Base-by-base conservation (phyloP, 2,113 vertebrate genomes). In the Rhynchopsitta pachyrhyncha region DNA sequence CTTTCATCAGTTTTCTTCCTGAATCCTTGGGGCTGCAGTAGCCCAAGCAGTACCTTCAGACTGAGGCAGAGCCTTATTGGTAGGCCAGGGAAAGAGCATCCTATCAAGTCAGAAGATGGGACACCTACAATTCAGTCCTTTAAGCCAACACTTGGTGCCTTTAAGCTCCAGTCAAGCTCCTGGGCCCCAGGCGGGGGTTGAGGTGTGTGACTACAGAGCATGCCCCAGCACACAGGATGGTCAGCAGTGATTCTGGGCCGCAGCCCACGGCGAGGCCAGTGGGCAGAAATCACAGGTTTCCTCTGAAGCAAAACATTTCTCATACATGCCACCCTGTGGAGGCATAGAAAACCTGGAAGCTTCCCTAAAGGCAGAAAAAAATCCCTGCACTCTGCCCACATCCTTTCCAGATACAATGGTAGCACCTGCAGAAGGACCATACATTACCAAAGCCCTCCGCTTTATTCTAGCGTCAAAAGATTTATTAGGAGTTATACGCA, bases 281-380 rank as follows among this genome's bases (percentile, higher is more conserved):
- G 4, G 35, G 27, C 28, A 91, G 49, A 88, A 57, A 62, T 4
- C 3, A 10, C 42, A 24, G 13, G 22, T 53, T 77, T 70, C 37
- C 52, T 76, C 75, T 2, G 18, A 49, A 76, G 63, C 37, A 18
- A 39, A 41, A 0, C 31, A 49, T 53, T 70, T 44, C 24, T 37
- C 1, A 8, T 22, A 13, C 2, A 0, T 33, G 16, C 39, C 2
- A 0, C 27, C 55, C 63, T 33, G 6, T 17, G 37, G 31, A 13
- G 23, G 35, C 11, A 3, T 2, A 71, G 42, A 33, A 81, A 71
- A 60, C 16, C 16, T 1, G 10, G 14, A 28, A 75, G 12, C n/a
- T 27, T 27, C 81, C 35, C 35, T 39, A 41, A 20, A 85, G 31
- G 22, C 22, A 62, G 39, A 41, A 69, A 22, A 46, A 44, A 14